Evolutionary conservation across 2,113 vertebrate species (phyloP), one percentile per base, ranked within the genome.

Genomic region (Puntigrus tetrazona): DNA sequence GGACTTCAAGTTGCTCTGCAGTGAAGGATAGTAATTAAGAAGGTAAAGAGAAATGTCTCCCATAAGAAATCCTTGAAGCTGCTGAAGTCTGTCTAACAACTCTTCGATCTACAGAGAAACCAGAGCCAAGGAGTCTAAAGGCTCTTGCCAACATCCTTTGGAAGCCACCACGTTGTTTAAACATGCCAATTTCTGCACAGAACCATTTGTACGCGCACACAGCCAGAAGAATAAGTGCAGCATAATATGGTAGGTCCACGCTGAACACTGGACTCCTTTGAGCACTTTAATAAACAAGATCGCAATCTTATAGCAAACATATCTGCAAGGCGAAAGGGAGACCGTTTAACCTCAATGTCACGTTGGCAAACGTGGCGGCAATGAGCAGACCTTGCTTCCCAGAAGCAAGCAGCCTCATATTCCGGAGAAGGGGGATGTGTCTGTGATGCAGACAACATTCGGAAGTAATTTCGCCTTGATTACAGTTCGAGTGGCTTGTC

Each of bases 391-490:
- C 34, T 47, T 25, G 81, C 81, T 78, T 87, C 82, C 73, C 81
- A 69, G 3, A 87, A 87, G 88, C 84, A 87, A 43, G 13, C 70
- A 59, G 27, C 0, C 85, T 83, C 67, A 34, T 20, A 69, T 74
- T 75, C 74, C 67, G 80, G 87, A 84, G 85, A 87, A 38, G 70
- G 43, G 77, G 80, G 18, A 52, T 27, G 73, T 18, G 75, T 69
- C 79, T 69, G 78, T 84, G 87, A 89, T 65, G 29, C 88, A 57
- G 85, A 88, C 86, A 85, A 91, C 92, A 93, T 93, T 90, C 86
- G 78, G 90, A 92, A 93, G 87, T 90, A 92, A 90, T 94, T 94
- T 92, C 3, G 77, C 78, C 83, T 50, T 90, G 87, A 93, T 94
- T 93, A 87, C 81, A 84, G 86, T 86, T 87, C 13, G 83, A 91